Evolutionary conservation across 2,113 vertebrate genomes (phyloP).

Genomic region (Mirza zaza): DNA sequence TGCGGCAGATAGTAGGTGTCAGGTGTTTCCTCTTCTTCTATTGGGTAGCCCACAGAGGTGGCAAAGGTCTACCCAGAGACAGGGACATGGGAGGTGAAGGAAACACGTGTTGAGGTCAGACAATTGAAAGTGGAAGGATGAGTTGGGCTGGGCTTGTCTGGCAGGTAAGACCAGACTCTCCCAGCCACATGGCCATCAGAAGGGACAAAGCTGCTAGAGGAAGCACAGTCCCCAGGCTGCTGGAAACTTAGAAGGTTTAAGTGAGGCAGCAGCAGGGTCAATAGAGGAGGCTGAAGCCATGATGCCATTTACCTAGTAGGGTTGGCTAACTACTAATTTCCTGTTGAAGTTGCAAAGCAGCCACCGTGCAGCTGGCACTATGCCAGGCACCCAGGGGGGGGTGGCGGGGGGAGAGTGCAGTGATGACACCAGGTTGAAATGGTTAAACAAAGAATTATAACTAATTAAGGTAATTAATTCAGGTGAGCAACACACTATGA

Average conservation of each 20-base stretch:
- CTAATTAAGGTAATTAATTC: background rate
- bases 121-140: background rate
- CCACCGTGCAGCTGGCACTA: background rate
- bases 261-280: background rate
- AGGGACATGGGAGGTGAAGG: background rate
- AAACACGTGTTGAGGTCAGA: background rate
- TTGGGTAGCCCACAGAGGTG: background rate
- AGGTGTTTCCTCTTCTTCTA: background rate
- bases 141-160: background rate
- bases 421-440: background rate
- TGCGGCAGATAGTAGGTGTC: background rate
- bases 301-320: fast-evolving
- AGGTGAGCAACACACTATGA: background rate
- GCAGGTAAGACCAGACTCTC: background rate
- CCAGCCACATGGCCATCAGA: background rate
- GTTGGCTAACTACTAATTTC: background rate
- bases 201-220: background rate
- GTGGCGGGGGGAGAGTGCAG: background rate
- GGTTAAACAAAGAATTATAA: background rate
- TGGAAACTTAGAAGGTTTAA: background rate
- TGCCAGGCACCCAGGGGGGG: background rate
- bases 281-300: background rate
- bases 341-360: background rate
- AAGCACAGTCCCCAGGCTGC: background rate
- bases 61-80: background rate